A percentile compares a stretch with the other conserved stretches of the same genome.
Conservation (phyloP, 2,797 vertebrate genomes). For the Amblyopsis hoosieri region DNA sequence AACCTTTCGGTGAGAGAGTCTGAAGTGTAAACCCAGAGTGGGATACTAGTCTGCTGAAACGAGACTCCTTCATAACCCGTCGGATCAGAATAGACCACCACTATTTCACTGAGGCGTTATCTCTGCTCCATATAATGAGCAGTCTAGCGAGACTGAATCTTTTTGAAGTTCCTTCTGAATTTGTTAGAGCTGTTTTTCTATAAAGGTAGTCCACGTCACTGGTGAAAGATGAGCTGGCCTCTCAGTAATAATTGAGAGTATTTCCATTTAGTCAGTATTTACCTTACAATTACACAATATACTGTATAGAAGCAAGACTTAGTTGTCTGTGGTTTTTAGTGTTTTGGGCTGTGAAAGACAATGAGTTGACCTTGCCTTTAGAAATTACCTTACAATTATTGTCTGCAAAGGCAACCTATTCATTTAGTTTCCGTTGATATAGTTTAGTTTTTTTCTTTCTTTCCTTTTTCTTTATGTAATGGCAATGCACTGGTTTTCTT, state of each 20-base stretch:
- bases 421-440: too few species aligned
- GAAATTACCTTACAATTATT: too few species aligned
- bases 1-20: constrained; percentile 54
- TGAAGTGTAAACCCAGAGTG: constrained; percentile 53
- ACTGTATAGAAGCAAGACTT: constrained; percentile 39
- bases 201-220: constrained; percentile 60
- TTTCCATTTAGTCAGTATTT: constrained; percentile 79
- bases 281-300: constrained; percentile 58
- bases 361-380: too few species aligned
- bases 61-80: constrained; percentile 54
- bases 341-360: background rate
- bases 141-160: constrained; percentile 22
- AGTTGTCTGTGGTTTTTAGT: constrained; percentile 22
- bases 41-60: constrained; percentile 35
- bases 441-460: too few species aligned
- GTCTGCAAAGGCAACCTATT: too few species aligned
- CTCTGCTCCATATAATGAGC: constrained; percentile 38
- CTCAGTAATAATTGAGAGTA: constrained; percentile 86
- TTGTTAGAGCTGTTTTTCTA: constrained; percentile 54
- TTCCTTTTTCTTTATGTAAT: too few species aligned
- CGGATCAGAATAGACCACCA: constrained; percentile 19
- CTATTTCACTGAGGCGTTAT: constrained; percentile 19
- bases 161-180: constrained; percentile 27
- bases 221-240: constrained; percentile 75
- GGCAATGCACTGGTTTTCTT: background rate